These are phyloP conservation scores for Eretmochelys imbricata DNA, from an alignment of 2,113 vertebrate genomes.

Conservation along the genomic window DNA sequence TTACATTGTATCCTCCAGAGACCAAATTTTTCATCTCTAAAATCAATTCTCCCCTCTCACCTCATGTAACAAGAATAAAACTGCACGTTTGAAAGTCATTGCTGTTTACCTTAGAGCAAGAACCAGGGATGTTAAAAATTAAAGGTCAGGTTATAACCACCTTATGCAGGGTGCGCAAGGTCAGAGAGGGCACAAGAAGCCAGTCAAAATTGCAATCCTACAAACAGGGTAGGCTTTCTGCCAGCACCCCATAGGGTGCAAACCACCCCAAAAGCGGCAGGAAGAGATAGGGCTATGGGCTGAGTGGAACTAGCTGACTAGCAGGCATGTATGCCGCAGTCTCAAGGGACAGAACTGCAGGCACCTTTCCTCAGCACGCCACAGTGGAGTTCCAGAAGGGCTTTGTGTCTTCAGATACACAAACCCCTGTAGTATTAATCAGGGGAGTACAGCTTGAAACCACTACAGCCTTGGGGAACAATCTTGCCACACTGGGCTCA, in stretches of 20 bases:
- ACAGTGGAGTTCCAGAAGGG: neutral
- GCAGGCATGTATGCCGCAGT: neutral
- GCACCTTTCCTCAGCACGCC: neutral
- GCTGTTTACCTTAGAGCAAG: neutral
- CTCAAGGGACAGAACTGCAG: too few species aligned
- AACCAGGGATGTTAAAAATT: neutral
- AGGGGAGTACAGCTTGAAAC: too few species aligned
- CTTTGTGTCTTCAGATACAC: too few species aligned
- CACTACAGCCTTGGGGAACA: neutral
- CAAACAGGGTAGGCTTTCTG: neutral
- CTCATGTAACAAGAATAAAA: neutral
- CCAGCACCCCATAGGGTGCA: rapidly evolving
- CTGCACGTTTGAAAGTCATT: neutral
- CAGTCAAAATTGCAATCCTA: neutral
- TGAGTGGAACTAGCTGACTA: neutral
- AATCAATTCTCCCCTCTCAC: neutral
- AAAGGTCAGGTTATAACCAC: neutral
- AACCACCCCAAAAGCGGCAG: neutral
- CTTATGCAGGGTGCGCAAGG: neutral
- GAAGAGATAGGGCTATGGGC: neutral
- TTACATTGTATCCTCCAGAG: neutral
- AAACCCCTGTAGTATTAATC: too few species aligned
- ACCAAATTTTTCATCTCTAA: neutral
- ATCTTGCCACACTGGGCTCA: neutral
- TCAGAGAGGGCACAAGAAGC: neutral